Conservation (phyloP, 2,888 invertebrate genomes). For the Epirrhoe alternata region DNA sequence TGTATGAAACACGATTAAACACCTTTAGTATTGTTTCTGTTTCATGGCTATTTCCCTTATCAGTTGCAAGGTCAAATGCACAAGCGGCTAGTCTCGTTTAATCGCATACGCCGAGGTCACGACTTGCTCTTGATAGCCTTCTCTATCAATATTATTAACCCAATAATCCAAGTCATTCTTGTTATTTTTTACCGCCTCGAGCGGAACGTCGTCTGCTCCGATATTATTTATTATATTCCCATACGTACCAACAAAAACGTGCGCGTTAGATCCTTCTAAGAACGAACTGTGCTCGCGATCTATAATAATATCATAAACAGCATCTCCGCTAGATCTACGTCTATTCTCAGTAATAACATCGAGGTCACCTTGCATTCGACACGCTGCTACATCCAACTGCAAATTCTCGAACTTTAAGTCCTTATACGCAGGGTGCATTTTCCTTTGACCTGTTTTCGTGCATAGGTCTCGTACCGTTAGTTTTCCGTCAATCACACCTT, state of each 20-base stretch:
- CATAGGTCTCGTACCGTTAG: constrained; percentile 60
- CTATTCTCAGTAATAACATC: constrained; percentile 61
- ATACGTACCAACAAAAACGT: constrained; percentile 8
- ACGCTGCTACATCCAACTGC: constrained; percentile 50
- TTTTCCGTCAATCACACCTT: constrained; percentile 67
- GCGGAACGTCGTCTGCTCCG: constrained; percentile 1
- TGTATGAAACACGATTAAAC: not conserved
- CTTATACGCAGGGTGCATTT: constrained; percentile 52
- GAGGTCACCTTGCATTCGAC: constrained; percentile 72
- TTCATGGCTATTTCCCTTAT: constrained; percentile 32
- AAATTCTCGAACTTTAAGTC: constrained; percentile 42
- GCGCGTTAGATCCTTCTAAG: constrained; percentile 14
- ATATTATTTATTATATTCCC: constrained; percentile 22
- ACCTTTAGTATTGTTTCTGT: not conserved
- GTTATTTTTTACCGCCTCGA: constrained; percentile 24
- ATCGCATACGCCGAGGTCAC: constrained; percentile 57
- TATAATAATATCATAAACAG: constrained; percentile 41
- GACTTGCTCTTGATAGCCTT: constrained; percentile 61
- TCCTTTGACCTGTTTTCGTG: constrained; percentile 57
- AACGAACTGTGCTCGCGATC: constrained; percentile 29
- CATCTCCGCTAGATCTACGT: constrained; percentile 53
- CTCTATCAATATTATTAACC: constrained; percentile 50
- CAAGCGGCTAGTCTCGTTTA: constrained; percentile 43
- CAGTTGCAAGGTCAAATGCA: constrained; percentile 51
- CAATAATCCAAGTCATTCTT: constrained; percentile 45